Evolutionary conservation across 2,888 invertebrate genomes (phyloP).

Genomic region (Macrosiphum euphorbiae): DNA sequence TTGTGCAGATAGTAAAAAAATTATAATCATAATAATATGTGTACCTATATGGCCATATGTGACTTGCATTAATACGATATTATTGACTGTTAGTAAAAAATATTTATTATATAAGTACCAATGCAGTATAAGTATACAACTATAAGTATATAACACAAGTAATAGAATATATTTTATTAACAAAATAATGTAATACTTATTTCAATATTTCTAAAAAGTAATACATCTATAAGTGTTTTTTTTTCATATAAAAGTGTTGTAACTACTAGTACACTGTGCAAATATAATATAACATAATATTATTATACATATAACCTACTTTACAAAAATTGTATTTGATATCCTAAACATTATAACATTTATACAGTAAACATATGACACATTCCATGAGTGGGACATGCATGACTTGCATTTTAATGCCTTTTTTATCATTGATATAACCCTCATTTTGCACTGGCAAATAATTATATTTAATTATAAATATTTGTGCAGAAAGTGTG

Average conservation of each 20-base stretch:
- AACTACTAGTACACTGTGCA: too few relatives aligned
- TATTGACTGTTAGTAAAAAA: neutral
- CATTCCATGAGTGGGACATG: too few relatives aligned
- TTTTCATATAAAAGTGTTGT: too few relatives aligned
- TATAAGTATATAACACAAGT: neutral
- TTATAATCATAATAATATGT: neutral
- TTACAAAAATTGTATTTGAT: too few relatives aligned
- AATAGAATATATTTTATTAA: neutral
- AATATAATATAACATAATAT: too few relatives aligned
- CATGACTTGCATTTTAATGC: neutral
- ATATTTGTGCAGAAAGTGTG: neutral
- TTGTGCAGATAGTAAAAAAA: neutral
- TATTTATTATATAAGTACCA: neutral
- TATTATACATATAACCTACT: too few relatives aligned
- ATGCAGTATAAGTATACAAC: neutral
- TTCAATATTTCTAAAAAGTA: neutral
- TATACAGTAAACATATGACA: too few relatives aligned
- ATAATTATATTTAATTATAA: neutral
- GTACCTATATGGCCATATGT: too few relatives aligned
- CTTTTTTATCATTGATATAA: neutral
- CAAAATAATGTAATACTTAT: neutral
- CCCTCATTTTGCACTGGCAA: neutral
- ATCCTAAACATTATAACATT: too few relatives aligned
- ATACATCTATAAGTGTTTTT: neutral
- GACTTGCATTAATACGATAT: neutral